Percentiles rank a stretch among this genome's conserved stretches.
These are phyloP conservation scores for Neostethus bicornis DNA, from an alignment of 2,797 vertebrate species.

Conservation along the genomic window DNA sequence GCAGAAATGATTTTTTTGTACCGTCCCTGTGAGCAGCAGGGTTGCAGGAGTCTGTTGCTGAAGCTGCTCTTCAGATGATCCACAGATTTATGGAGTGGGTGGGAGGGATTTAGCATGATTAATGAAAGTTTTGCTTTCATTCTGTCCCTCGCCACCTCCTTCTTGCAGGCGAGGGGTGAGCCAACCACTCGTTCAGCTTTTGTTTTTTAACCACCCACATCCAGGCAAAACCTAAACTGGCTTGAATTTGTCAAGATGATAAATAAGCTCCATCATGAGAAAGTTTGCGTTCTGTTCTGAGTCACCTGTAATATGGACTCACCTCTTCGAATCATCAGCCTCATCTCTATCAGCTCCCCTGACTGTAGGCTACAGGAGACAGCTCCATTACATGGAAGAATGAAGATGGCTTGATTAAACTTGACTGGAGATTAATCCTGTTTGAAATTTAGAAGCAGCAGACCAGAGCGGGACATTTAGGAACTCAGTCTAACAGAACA, in stretches of 20 bases:
- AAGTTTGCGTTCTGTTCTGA: slow-evolving; percentile 11
- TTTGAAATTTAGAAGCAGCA: slow-evolving; percentile 34
- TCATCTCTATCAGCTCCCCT: slow-evolving; percentile 36
- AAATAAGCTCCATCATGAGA: not conserved
- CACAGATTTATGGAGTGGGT: no score
- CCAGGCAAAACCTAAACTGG: not conserved
- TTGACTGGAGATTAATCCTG: slow-evolving; percentile 41
- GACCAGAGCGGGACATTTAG: slow-evolving; percentile 26
- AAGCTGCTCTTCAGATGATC: no score
- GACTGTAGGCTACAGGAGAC: slow-evolving; percentile 24
- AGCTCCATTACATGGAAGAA: slow-evolving; percentile 26
- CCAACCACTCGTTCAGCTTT: no score
- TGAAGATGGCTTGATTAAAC: slow-evolving; percentile 37
- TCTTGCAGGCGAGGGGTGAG: no score
- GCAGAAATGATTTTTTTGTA: no score
- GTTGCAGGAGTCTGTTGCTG: no score
- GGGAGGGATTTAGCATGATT: no score
- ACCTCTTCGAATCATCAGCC: slow-evolving; percentile 41
- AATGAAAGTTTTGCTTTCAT: no score
- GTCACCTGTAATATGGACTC: slow-evolving; percentile 53
- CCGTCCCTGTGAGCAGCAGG: no score
- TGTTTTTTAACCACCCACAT: not conserved
- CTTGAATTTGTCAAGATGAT: not conserved
- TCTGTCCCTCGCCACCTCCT: no score
- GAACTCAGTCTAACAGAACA: slow-evolving; percentile 24